phyloP scores from a whole-genome alignment of 2,888 invertebrate genomes.

The Stenchaetothrips biformis region DNA sequence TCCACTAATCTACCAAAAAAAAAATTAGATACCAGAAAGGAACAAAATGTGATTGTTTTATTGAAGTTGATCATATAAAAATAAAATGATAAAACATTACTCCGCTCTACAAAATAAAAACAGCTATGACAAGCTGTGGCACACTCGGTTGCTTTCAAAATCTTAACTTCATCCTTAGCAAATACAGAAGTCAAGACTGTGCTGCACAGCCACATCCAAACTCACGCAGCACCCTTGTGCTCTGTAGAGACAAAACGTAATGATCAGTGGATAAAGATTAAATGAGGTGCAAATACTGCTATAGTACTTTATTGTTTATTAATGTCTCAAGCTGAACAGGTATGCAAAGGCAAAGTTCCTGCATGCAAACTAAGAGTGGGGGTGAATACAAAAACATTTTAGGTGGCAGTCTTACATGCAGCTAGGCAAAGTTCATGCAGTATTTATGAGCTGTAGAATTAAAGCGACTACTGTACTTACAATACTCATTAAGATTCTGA shows the following conservation, averaged over 20 bases:
- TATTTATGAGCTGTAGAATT: not conserved
- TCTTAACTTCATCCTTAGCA: not conserved
- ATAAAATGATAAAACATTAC: too few relatives aligned
- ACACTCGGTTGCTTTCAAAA: too few relatives aligned
- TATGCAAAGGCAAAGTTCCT: not conserved
- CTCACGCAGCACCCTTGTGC: conserved; percentile 18
- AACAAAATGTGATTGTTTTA: not conserved
- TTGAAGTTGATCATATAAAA: too few relatives aligned
- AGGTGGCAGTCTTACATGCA: not conserved
- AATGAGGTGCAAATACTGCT: not conserved
- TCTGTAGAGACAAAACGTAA: conserved; percentile 16
- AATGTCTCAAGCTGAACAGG: not conserved
- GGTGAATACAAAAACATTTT: not conserved
- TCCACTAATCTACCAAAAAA: not conserved
- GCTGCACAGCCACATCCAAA: not conserved
- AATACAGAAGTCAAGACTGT: not conserved
- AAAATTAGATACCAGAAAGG: not conserved
- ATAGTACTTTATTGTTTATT: not conserved
- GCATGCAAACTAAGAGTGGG: not conserved
- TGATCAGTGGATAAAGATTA: not conserved
- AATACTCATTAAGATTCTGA: not conserved
- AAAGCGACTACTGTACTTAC: not conserved
- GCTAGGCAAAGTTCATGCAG: not conserved
- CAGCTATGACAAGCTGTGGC: too few relatives aligned
- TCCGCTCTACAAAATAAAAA: too few relatives aligned